Base-by-base conservation (phyloP, 1,140 invertebrate genomes). In the Tetramorium parvispinum region DNA sequence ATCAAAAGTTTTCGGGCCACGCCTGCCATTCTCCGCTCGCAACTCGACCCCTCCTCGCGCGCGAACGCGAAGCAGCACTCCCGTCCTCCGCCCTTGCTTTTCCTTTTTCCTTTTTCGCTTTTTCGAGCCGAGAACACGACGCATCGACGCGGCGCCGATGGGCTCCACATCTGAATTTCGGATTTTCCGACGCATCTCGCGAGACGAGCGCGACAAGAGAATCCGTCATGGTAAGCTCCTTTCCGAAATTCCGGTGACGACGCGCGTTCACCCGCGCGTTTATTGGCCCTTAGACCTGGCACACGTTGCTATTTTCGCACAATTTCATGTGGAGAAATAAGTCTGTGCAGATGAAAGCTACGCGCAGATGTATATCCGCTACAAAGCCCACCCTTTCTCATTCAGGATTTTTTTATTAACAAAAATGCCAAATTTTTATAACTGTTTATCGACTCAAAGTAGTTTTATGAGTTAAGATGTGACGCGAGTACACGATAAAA, bases 1-100 rank as follows among this genome's bases (percentile, higher is more conserved):
- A 94, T 94, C 93, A 94, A 95, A 92, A 94, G 93, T 94, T 94
- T 94, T 92, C 90, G 89, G 85, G 89, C 65, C 87, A 88, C 85
- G 86, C 85, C 89, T 87, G 79, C 55, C 66, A 75, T 70, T 65
- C 68, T 70, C 46, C 63, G 37, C 57, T 85, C 66, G 53, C 27
- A 63, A 24, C 57, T 40, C 70, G n/a, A 73, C 63, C 51, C 76
- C 5, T 21, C n/a, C n/a, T n/a, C n/a, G n/a, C 3, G 32, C 32
- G 53, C 63, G 21, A 70, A 27, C n/a, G 51, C 79, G 63, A 49
- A 11, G 66, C 65, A 46, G 21, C 53, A 4, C 59, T 27, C n/a
- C 55, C 55, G 11, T 59, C 53, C 16, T 49, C 24, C 27, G 40
- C 21, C n/a, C n/a, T 24, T 21, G 24, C 66, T 51, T 53, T 63